Percentiles rank a stretch among this genome's conserved stretches.
Evolutionary conservation across 2,797 vertebrate species (phyloP).

Genomic region (Chaetophractus vellerosus): DNA sequence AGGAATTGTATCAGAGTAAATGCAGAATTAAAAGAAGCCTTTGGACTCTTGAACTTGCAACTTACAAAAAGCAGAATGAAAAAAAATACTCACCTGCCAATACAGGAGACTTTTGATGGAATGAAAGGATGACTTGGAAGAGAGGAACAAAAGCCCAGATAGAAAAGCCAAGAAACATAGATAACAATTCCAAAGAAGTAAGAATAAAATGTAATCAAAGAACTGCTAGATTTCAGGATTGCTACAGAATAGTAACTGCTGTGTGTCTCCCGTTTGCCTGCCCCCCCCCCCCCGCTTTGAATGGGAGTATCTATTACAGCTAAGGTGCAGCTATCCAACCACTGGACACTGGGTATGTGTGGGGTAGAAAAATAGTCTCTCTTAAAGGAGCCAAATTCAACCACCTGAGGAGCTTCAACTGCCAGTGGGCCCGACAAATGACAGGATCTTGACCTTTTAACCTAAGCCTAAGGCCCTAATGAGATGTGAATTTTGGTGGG

Average conservation of each 20-base stretch:
- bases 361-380: neutral
- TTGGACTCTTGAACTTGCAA: neutral
- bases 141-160: neutral
- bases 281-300: neutral
- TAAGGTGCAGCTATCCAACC: no score
- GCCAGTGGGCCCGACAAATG: neutral
- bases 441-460: neutral
- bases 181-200: neutral
- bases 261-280: neutral
- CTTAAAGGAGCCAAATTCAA: neutral
- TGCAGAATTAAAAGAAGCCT: slow-evolving; percentile 20
- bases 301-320: no score
- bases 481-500: neutral
- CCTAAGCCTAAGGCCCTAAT: neutral
- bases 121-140: neutral
- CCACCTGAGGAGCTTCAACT: neutral
- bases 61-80: neutral
- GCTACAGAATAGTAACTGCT: neutral
- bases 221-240: neutral
- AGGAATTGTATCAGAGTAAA: neutral
- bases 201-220: neutral
- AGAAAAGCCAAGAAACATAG: neutral
- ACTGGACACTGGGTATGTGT: neutral
- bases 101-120: neutral
- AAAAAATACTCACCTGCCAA: slow-evolving; percentile 5